Evolutionary conservation across 2,797 vertebrate genomes (phyloP).

Genomic region (Muscicapa striata): DNA sequence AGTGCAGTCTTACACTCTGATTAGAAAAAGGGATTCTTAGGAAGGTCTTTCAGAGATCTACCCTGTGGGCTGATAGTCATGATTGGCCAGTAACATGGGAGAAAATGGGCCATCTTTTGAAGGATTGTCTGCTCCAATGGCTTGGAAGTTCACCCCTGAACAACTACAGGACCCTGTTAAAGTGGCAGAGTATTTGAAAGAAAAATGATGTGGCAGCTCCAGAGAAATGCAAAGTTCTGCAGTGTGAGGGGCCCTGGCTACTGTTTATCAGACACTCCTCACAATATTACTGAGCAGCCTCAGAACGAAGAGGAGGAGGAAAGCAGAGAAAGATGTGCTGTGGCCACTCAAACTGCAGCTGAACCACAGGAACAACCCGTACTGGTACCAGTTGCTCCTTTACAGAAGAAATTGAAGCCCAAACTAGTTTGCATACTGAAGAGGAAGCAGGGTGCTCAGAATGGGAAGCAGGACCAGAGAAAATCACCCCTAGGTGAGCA

Average conservation of each 20-base stretch:
- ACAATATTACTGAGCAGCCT: not conserved
- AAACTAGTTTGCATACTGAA: not conserved
- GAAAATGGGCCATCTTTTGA: not conserved
- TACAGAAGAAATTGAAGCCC: not conserved
- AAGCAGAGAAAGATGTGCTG: not conserved
- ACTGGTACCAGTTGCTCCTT: not conserved
- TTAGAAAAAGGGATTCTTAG: not conserved
- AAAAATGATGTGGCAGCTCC: not conserved
- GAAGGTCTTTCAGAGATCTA: not conserved
- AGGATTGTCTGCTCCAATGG: not conserved
- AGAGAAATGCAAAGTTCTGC: not conserved
- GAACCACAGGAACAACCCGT: not conserved
- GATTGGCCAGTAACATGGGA: not conserved
- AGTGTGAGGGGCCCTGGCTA: not conserved
- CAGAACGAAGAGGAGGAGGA: not conserved
- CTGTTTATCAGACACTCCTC: not conserved
- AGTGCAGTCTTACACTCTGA: not conserved
- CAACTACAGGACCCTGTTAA: not conserved
- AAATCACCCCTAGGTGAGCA: not conserved
- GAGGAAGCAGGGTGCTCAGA: not conserved
- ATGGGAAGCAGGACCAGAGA: not conserved
- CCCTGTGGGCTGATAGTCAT: not conserved
- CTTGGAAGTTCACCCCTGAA: not conserved
- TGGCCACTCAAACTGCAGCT: not conserved
- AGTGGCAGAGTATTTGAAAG: not conserved